These are phyloP conservation scores for Colius striatus DNA, from an alignment of 2,113 vertebrate species.

Conservation along the genomic window DNA sequence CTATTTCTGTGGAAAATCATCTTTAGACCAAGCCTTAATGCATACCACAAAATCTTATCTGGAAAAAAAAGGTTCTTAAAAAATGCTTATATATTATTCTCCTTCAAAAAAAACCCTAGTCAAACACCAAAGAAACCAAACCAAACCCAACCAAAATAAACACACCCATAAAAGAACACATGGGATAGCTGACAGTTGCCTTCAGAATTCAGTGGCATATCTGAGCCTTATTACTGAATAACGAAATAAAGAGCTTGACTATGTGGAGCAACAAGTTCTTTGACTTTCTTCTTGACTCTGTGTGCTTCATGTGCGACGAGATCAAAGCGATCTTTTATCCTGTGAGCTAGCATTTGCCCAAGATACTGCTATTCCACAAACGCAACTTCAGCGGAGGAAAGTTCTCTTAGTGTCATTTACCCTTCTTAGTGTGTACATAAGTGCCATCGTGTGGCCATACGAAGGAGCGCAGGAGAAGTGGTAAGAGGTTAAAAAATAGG, in stretches of 20 bases:
- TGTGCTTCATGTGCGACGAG: background rate
- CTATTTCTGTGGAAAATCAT: background rate
- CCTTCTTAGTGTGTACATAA: background rate
- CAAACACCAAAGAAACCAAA: background rate
- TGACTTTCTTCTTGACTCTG: conserved; percentile 41
- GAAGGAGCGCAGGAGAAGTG: background rate
- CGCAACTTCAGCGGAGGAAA: background rate
- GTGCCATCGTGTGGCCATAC: conserved; percentile 55
- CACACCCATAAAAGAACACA: no score
- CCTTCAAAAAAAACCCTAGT: background rate
- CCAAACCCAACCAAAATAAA: background rate
- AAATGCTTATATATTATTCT: background rate
- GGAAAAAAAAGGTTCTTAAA: background rate
- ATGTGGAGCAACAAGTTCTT: background rate
- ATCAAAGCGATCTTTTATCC: conserved; percentile 6
- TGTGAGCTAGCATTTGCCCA: background rate
- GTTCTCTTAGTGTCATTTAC: fast-evolving
- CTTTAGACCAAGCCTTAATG: background rate
- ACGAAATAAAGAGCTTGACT: background rate
- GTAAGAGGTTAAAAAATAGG: background rate
- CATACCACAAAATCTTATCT: background rate
- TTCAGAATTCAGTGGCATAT: background rate
- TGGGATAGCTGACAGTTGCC: background rate
- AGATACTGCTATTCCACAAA: background rate
- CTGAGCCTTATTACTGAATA: background rate